Percentiles rank a stretch among this genome's conserved stretches.
phyloP scores from a whole-genome alignment of 2,113 vertebrate genomes.

The Cryptotis parvus region DNA sequence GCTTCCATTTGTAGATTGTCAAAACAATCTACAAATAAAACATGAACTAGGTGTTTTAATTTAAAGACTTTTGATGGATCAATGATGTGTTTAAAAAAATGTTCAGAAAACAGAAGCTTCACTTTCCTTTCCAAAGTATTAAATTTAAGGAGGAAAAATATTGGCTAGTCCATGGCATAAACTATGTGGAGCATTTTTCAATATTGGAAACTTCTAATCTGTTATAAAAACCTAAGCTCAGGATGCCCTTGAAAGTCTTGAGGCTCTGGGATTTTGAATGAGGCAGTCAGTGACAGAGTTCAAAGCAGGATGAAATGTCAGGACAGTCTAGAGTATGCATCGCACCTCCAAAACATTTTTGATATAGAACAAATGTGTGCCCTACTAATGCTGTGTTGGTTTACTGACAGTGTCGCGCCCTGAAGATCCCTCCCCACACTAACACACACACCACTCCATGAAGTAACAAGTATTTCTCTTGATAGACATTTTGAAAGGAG shows the following conservation, averaged over 20 bases:
- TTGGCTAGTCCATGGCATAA: neutral
- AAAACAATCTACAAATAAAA: neutral
- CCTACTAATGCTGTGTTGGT: neutral
- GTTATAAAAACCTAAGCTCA: neutral
- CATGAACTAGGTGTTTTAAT: neutral
- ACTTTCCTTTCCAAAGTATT: neutral
- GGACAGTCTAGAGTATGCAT: neutral
- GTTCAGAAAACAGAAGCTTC: neutral
- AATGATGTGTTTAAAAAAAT: slow-evolving; percentile 16
- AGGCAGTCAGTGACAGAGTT: neutral
- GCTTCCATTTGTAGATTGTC: too few species aligned
- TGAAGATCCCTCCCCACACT: too few species aligned
- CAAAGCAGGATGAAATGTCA: neutral
- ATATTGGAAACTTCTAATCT: neutral
- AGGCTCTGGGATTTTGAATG: neutral
- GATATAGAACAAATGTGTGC: neutral
- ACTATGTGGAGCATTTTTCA: neutral
- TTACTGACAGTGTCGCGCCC: too few species aligned
- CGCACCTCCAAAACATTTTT: neutral
- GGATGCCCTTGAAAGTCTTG: neutral
- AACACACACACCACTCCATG: neutral
- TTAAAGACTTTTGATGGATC: too few species aligned
- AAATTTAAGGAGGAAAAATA: neutral
- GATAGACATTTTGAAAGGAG: neutral
- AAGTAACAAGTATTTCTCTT: neutral